phyloP scores from a whole-genome alignment of 2,797 vertebrate genomes.

The Craterocephalus amniculus region DNA sequence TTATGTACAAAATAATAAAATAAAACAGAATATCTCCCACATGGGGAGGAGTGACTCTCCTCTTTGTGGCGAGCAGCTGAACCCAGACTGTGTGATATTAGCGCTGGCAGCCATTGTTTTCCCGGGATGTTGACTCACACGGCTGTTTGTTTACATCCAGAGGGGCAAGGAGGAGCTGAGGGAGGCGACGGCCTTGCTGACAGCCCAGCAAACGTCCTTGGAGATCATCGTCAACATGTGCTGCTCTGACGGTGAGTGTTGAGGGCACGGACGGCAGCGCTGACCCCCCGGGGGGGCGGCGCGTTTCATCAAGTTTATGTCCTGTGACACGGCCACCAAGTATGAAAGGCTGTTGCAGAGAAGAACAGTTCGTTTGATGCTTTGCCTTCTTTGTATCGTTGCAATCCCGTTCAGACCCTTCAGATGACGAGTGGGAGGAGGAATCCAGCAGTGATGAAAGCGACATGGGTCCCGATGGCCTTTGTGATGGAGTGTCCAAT shows the following conservation, averaged over 20 bases:
- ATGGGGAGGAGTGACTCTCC: slow-evolving; percentile 12
- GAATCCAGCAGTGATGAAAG: slow-evolving; percentile 95
- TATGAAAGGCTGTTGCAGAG: slow-evolving; percentile 16
- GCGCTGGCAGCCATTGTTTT: slow-evolving; percentile 47
- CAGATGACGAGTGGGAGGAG: slow-evolving; percentile 96
- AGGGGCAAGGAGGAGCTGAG: slow-evolving; percentile 88
- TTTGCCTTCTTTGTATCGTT: not conserved
- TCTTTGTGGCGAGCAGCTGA: slow-evolving; percentile 18
- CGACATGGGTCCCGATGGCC: slow-evolving; percentile 86
- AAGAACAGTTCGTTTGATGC: slow-evolving; percentile 9
- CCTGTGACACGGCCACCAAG: slow-evolving; percentile 50
- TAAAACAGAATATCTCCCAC: too few relatives aligned
- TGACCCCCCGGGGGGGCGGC: slow-evolving; percentile 47
- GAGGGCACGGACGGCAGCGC: slow-evolving; percentile 53
- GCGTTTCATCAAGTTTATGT: slow-evolving; percentile 50
- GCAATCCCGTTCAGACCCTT: slow-evolving; percentile 82
- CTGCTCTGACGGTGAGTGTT: slow-evolving; percentile 91
- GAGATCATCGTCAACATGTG: slow-evolving; percentile 99
- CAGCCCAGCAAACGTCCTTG: slow-evolving; percentile 95
- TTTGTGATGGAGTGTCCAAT: slow-evolving; percentile 78
- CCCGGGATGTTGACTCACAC: slow-evolving; percentile 58
- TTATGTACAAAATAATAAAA: too few relatives aligned
- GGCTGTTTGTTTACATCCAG: slow-evolving; percentile 78
- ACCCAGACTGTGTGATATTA: slow-evolving; percentile 34
- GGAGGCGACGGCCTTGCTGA: slow-evolving; percentile 89